Conservation (phyloP, 1,140 invertebrate species). For the Ladona fulva region DNA sequence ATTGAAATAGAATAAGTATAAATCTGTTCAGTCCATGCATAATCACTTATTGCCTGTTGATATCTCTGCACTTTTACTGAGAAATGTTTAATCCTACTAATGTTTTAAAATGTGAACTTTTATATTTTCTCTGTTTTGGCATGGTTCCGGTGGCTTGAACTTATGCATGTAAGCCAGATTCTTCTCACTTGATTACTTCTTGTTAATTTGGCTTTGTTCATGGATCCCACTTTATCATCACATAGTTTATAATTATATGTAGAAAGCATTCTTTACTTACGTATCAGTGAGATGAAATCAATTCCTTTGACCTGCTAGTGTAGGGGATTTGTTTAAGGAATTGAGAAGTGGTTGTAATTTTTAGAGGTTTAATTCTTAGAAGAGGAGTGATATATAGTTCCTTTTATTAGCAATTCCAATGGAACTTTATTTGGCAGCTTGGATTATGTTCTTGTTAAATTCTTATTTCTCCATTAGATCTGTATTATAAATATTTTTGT, state of each 20-base stretch:
- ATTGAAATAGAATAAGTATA: neutral
- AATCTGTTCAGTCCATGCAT: neutral
- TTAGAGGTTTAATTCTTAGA: too few species aligned
- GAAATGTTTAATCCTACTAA: neutral
- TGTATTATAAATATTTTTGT: slow-evolving; percentile 2
- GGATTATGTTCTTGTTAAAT: neutral
- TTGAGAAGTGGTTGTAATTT: too few species aligned
- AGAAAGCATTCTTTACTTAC: neutral
- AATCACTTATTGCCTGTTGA: neutral
- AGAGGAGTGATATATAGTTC: too few species aligned
- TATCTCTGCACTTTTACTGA: neutral
- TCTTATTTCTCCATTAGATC: neutral
- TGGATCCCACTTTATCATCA: neutral
- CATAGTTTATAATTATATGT: neutral
- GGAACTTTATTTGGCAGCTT: neutral
- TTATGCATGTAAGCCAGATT: neutral
- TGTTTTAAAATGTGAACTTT: slow-evolving; percentile 3
- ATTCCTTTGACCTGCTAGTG: too few species aligned
- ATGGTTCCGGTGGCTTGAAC: neutral
- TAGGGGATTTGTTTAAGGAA: too few species aligned
- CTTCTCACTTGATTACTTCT: neutral
- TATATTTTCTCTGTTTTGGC: neutral
- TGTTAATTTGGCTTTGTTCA: neutral
- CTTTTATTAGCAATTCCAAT: neutral
- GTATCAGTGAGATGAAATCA: too few species aligned